A percentile compares a stretch with the other conserved stretches of the same genome.
phyloP scores from a whole-genome alignment of 2,797 vertebrate species.

The Lindbergichthys nudifrons region DNA sequence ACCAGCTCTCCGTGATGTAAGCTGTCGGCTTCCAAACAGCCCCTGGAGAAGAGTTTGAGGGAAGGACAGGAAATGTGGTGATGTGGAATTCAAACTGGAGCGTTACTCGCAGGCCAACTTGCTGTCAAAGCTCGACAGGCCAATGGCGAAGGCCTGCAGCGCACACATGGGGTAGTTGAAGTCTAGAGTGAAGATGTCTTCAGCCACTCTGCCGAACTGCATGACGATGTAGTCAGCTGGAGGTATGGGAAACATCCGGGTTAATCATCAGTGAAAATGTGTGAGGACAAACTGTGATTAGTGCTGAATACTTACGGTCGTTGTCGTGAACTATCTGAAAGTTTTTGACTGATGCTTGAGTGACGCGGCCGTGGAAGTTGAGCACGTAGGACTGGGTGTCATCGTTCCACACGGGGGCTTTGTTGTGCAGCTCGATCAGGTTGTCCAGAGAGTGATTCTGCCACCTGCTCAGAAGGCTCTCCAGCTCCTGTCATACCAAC shows the following conservation, averaged over 20 bases:
- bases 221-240: constrained; percentile 97
- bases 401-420: constrained; percentile 97
- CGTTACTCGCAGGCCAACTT: constrained; percentile 95
- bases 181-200: constrained; percentile 97
- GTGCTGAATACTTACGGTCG: constrained; percentile 87
- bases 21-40: neutral
- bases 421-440: constrained; percentile 97
- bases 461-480: constrained; percentile 93
- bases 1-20: neutral
- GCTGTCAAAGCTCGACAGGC: constrained; percentile 97
- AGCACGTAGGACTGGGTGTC: constrained; percentile 97
- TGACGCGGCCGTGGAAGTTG: constrained; percentile 97
- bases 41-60: neutral
- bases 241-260: neutral
- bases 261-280: neutral
- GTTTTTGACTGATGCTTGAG: constrained; percentile 98
- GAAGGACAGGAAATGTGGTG: neutral
- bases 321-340: constrained; percentile 98
- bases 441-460: constrained; percentile 91
- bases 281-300: too few species aligned
- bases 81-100: neutral
- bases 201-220: constrained; percentile 97
- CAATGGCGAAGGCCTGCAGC: constrained; percentile 96
- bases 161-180: constrained; percentile 98
- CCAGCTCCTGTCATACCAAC: constrained; percentile 87